Percentiles rank a stretch among this genome's conserved stretches.
Conservation (phyloP, 2,113 vertebrate species). For the Gnathonemus longibarbis region DNA sequence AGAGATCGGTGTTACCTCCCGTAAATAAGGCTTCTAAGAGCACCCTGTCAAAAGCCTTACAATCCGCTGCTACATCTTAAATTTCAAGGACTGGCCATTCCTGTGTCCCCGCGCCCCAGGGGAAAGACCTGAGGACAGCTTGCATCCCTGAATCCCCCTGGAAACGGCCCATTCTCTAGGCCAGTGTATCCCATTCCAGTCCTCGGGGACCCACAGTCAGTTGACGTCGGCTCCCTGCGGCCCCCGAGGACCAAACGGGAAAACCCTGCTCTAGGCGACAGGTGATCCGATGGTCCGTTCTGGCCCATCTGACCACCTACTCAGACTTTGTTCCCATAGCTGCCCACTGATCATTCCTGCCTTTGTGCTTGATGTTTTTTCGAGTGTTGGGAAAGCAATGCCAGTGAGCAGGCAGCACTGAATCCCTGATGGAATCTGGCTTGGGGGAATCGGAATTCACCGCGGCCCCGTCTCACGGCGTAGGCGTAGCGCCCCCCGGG, state of each 20-base stretch:
- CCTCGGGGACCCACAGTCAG: not conserved
- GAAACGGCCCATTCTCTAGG: not conserved
- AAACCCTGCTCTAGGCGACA: not conserved
- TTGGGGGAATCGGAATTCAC: not conserved
- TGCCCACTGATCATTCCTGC: not conserved
- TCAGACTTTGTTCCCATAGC: not conserved
- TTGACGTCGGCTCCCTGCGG: not conserved
- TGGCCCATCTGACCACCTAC: not conserved
- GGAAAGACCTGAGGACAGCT: not conserved
- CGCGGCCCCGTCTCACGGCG: not conserved
- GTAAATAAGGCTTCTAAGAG: slow-evolving; percentile 15
- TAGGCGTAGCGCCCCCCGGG: not conserved
- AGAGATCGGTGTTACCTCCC: slow-evolving; percentile 3
- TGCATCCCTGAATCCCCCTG: not conserved
- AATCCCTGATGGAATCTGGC: not conserved
- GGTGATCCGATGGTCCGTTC: not conserved
- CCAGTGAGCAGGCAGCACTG: not conserved
- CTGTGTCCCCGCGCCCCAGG: not conserved
- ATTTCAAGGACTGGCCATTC: slow-evolving; percentile 23
- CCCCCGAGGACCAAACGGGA: not conserved
- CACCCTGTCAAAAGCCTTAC: not conserved
- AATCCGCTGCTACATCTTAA: not conserved
- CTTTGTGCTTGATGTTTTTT: not conserved
- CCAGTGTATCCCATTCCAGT: not conserved
- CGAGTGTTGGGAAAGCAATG: not conserved